Percentiles rank a stretch among this genome's conserved stretches.
Evolutionary conservation across 2,113 vertebrate species (phyloP).

Genomic region (Cavia porcellus): DNA sequence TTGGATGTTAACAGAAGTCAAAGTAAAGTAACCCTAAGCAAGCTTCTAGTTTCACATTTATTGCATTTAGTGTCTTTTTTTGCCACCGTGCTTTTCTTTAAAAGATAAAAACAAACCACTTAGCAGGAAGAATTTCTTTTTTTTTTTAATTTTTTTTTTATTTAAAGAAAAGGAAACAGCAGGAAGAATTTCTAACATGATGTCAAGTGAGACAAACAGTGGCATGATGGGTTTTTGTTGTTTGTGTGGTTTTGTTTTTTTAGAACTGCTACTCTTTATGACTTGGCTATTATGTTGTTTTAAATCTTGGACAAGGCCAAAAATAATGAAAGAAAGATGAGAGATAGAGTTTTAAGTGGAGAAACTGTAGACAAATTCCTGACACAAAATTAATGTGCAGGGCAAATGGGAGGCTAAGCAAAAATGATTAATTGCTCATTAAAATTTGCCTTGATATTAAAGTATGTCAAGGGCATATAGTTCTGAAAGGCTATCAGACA

Average conservation of each 20-base stretch:
- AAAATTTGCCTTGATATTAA: constrained; percentile 77
- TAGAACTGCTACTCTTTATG: not conserved
- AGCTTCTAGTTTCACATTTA: not conserved
- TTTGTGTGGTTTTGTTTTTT: not conserved
- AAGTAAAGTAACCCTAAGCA: not conserved
- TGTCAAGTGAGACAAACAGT: not conserved
- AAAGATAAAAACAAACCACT: constrained; percentile 8
- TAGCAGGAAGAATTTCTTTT: not conserved
- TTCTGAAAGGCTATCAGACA: not conserved
- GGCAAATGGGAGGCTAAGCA: constrained; percentile 39
- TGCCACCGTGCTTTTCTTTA: not conserved
- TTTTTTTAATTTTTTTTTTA: no score
- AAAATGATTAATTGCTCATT: constrained; percentile 80
- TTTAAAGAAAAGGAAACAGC: no score
- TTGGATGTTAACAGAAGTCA: not conserved
- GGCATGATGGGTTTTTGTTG: not conserved
- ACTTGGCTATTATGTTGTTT: not conserved
- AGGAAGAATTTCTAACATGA: not conserved
- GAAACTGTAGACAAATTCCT: constrained; percentile 55
- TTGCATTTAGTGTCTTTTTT: not conserved
- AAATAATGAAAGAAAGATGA: constrained; percentile 35
- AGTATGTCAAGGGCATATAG: constrained; percentile 66
- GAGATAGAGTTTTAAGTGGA: constrained; percentile 56
- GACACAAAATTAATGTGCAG: constrained; percentile 75
- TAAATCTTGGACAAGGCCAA: constrained; percentile 51